Conservation (phyloP, 2,797 vertebrate species). For the Labeo calbasu region DNA sequence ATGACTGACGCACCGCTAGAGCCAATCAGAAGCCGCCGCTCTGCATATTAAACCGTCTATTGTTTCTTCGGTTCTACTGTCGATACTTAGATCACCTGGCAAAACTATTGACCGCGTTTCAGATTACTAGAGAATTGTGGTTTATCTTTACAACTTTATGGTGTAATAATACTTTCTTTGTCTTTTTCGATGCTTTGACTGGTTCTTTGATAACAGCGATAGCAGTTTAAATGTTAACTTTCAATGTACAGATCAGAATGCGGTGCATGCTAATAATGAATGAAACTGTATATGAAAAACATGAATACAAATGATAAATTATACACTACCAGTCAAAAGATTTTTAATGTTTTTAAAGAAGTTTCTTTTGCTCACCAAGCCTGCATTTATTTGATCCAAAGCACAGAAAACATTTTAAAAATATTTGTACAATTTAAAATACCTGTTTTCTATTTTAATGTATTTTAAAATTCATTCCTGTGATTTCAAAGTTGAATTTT, state of each 20-base stretch:
- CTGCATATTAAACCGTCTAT: background rate
- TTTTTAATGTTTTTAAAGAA: too few relatives aligned
- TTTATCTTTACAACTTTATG: background rate
- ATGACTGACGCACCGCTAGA: constrained; percentile 50
- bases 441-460: too few relatives aligned
- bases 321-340: too few relatives aligned
- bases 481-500: too few relatives aligned
- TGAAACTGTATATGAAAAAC: background rate
- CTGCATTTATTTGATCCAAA: too few relatives aligned
- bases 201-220: background rate
- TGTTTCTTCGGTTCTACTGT: background rate
- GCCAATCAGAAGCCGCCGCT: constrained; percentile 66
- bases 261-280: background rate
- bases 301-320: too few relatives aligned
- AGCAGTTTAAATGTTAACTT: background rate
- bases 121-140: background rate
- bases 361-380: too few relatives aligned
- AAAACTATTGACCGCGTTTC: background rate
- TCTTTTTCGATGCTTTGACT: background rate
- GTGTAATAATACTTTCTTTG: background rate
- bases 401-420: too few relatives aligned
- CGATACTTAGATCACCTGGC: background rate
- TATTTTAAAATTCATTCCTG: too few relatives aligned
- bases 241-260: background rate
- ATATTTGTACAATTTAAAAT: too few relatives aligned